Evolutionary conservation across 2,888 invertebrate genomes (phyloP), one percentile per base, ranked within the genome.

Genomic region (Lepas anatifera): DNA sequence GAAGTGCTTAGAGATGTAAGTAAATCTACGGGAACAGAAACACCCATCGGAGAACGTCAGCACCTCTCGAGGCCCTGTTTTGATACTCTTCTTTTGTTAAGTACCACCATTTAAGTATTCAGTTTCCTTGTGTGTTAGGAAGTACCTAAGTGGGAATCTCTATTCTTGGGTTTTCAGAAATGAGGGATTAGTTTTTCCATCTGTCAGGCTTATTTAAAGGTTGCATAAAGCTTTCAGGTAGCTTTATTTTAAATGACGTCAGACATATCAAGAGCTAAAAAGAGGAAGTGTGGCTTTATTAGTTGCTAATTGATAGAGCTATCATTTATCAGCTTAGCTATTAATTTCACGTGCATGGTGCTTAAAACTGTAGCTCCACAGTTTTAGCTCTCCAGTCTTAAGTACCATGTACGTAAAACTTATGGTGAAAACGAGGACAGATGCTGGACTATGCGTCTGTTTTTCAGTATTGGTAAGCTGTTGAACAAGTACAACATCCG

Each of bases 401-500:
- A n/a, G n/a, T 22, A 35, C 13, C 2, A 16, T 35, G 11, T 11
- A 7, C 18, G 22, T 22, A 63, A 10, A 3, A 32, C 3, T 32
- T 11, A 16, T 16, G 22, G n/a, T 2, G 6, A 8, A n/a, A 7
- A 22, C 16, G 18, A 32, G n/a, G n/a, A n/a, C n/a, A n/a, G n/a
- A n/a, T n/a, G n/a, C n/a, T 35, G 7, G 6, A 16, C 2, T 3
- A 10, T 63, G 35, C 4, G 1, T 11, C 1, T 32, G 25, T 63
- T 52, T 58, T 35, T 25, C 70, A 73, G 73, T 35, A 69, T 73
- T n/a, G 46, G 37, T 11, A 67, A 69, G 25, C 64, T 73, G 37
- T 73, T 73, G 43, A 64, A 63, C 3, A 72, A 73, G 52, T 72
- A 73, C 67, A 72, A 72, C 29, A 71, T 73, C 25, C 69, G 68